phyloP scores from a whole-genome alignment of 2,888 invertebrate species.

The Kuschelorhynchus macadamiae region DNA sequence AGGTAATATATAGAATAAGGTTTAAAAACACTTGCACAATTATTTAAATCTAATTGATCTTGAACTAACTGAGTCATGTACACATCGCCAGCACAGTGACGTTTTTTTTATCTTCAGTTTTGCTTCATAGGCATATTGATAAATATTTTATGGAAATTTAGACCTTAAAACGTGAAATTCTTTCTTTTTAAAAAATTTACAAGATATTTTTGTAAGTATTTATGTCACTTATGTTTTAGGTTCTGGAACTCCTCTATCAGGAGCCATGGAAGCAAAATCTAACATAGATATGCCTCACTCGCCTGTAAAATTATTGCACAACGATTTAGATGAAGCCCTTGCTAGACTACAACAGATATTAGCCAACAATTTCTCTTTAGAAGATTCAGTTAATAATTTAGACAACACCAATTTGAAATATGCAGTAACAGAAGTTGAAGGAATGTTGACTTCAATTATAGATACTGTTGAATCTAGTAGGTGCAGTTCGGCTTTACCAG shows the following conservation, averaged over 20 bases:
- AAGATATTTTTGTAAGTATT: too few species aligned
- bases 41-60: too few species aligned
- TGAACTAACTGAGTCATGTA: too few species aligned
- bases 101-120: too few species aligned
- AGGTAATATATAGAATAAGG: too few species aligned
- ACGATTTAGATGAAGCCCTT: slow-evolving; percentile 78
- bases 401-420: slow-evolving; percentile 79
- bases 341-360: slow-evolving; percentile 80
- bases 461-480: slow-evolving; percentile 76
- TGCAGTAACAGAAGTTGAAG: slow-evolving; percentile 81
- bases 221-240: slow-evolving; percentile 3
- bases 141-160: too few species aligned
- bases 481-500: slow-evolving; percentile 60
- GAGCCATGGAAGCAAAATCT: not conserved
- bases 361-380: slow-evolving; percentile 77
- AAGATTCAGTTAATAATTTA: slow-evolving; percentile 72
- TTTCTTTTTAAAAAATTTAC: too few species aligned
- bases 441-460: slow-evolving; percentile 76
- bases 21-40: too few species aligned
- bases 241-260: not conserved
- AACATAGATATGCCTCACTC: slow-evolving; percentile 13
- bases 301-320: slow-evolving; percentile 72
- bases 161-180: too few species aligned
- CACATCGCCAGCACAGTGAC: too few species aligned
- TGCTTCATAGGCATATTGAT: too few species aligned